Evolutionary conservation across 2,797 vertebrate genomes (phyloP).

Genomic region (Rhadinocentrus ornatus): DNA sequence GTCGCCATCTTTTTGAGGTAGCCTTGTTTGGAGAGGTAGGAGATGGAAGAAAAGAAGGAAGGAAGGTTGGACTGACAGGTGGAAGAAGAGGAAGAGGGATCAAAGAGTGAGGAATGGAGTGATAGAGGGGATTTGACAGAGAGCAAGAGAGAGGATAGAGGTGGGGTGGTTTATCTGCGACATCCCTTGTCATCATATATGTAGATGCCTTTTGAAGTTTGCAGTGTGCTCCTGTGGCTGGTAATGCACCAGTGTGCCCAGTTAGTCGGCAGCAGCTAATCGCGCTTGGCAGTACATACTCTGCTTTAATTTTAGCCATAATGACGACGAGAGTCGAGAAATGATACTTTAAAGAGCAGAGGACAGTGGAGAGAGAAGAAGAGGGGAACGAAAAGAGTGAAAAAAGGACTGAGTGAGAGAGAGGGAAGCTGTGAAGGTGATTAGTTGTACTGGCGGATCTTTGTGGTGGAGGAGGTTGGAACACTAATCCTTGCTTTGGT

Average conservation of each 20-base stretch:
- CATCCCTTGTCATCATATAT: slow-evolving; percentile 67
- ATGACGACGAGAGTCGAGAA: slow-evolving; percentile 71
- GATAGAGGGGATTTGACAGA: slow-evolving; percentile 45
- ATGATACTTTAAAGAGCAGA: slow-evolving; percentile 80
- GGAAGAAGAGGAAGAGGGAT: slow-evolving; percentile 37
- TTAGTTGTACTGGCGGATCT: slow-evolving; percentile 86
- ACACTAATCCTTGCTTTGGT: slow-evolving; percentile 89
- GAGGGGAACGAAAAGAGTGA: slow-evolving; percentile 52
- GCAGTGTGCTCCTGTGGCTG: slow-evolving; percentile 26
- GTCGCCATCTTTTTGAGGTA: slow-evolving; percentile 68
- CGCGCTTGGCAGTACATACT: slow-evolving; percentile 79
- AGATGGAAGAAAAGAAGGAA: slow-evolving; percentile 18
- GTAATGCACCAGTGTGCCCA: slow-evolving; percentile 42
- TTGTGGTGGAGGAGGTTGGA: slow-evolving; percentile 85
- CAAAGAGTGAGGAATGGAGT: slow-evolving; percentile 43
- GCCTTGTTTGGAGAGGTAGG: slow-evolving; percentile 24
- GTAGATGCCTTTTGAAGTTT: slow-evolving; percentile 70
- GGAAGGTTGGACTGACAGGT: slow-evolving; percentile 58
- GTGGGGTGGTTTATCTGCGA: slow-evolving; percentile 44
- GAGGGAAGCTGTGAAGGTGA: slow-evolving; percentile 79
- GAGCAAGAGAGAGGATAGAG: slow-evolving; percentile 22
- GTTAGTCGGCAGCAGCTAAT: slow-evolving; percentile 77
- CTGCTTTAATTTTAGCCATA: slow-evolving; percentile 82
- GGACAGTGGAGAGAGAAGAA: slow-evolving; percentile 56
- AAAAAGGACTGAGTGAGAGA: slow-evolving; percentile 46